Base-by-base conservation (phyloP, 2,113 vertebrate species). In the Labrus mixtus region DNA sequence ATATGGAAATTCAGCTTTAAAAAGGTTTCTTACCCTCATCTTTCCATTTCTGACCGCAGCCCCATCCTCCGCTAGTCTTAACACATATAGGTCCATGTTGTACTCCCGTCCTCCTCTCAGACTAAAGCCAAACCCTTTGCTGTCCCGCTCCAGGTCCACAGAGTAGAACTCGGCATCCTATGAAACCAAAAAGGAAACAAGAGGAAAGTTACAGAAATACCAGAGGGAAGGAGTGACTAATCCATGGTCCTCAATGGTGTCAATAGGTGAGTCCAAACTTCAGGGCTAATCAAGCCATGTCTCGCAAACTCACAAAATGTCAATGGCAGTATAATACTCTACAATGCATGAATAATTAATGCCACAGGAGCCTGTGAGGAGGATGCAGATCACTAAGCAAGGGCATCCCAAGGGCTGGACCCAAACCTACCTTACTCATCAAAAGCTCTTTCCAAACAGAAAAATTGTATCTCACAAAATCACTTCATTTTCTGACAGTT, bases 121-220 rank as follows among this genome's bases (percentile, higher is more conserved):
- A 69, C 98, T 99, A 77, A 99, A 99, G 71, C 98, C 98, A 86
- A 99, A 99, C 12, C 98, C 98, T 93, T 99, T 99, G 87, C 94
- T 94, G 93, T 98, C 98, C 84, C 97, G 94, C 91, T 99, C 98
- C 36, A 99, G 93, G 86, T 99, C 98, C 90, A 99, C 98, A 41
- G 97, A 96, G 79, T 99, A 99, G 90, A 97, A 97, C 71, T 99
- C 98, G 66, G 96, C 96, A 67, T 99, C 98, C 95, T 97, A 62
- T 76, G 90, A 85, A 59, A 90, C 51, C 86, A 85, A 61, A 60
- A 90, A 78, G 78, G 84, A 20, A 56, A 64, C 33, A 61, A 59
- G 85, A 92, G 63, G 43, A 90, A 79, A 86, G 75, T 85, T 91
- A 82, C 37, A 89, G 79, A 82, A 84, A 78, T 51, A 90, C 71